Percentiles rank a stretch among this genome's conserved stretches.
phyloP scores from a whole-genome alignment of 2,797 vertebrate species.

The Diplodus sargus region DNA sequence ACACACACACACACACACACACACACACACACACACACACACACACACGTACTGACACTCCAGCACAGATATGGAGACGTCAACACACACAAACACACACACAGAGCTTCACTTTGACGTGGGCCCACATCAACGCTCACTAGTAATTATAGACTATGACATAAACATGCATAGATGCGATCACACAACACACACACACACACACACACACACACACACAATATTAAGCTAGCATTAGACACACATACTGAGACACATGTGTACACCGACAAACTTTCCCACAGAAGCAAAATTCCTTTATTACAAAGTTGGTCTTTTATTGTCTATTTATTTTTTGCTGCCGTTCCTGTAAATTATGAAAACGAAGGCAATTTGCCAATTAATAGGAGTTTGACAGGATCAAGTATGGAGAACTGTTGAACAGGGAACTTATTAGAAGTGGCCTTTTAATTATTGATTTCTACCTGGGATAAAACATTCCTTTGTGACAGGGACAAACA shows the following conservation, averaged over 20 bases:
- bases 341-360: not conserved
- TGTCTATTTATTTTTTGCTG: not conserved
- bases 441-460: not conserved
- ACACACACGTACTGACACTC: not conserved
- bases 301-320: not conserved
- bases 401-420: not conserved
- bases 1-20: no score
- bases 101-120: slow-evolving; percentile 35
- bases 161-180: slow-evolving; percentile 2
- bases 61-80: not conserved
- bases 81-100: slow-evolving; percentile 9
- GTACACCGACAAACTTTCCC: not conserved
- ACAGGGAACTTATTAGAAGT: not conserved
- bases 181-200: slow-evolving; percentile 7
- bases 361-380: not conserved
- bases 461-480: not conserved
- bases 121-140: slow-evolving; percentile 48
- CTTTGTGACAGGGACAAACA: not conserved
- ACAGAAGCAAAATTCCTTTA: not conserved
- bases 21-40: no score
- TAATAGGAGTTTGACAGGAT: not conserved
- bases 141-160: slow-evolving; percentile 46
- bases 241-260: not conserved
- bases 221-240: not conserved
- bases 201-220: not conserved